These are phyloP conservation scores for Megalurothrips usitatus DNA, from an alignment of 2,888 invertebrate species.

Conservation along the genomic window DNA sequence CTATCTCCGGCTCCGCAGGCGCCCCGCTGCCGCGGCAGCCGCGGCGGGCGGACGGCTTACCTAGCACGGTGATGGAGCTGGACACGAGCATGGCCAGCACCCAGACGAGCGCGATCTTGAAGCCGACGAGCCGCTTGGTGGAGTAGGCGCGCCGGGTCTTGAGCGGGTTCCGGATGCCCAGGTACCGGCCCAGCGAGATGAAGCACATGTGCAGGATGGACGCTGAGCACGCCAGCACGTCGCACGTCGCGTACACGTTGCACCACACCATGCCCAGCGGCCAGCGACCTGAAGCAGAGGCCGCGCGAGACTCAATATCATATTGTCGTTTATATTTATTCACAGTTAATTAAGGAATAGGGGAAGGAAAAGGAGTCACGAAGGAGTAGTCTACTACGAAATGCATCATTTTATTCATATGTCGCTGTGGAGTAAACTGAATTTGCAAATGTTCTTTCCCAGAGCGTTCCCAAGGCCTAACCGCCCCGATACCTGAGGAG, in stretches of 20 bases:
- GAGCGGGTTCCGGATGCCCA: slow-evolving; percentile 85
- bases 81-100: slow-evolving; percentile 82
- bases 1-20: no score
- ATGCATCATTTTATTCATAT: no score
- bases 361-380: no score
- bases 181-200: slow-evolving; percentile 81
- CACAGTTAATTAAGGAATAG: no score
- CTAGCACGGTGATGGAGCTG: slow-evolving; percentile 78
- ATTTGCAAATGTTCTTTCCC: no score
- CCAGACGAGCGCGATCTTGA: slow-evolving; percentile 92
- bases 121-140: slow-evolving; percentile 73
- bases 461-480: no score
- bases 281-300: slow-evolving; percentile 71
- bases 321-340: no score
- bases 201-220: slow-evolving; percentile 95
- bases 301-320: no score
- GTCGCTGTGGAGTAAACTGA: no score
- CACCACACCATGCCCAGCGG: slow-evolving; percentile 89
- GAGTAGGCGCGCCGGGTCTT: slow-evolving; percentile 74
- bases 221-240: slow-evolving; percentile 90
- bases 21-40: no score
- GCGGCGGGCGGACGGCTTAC: slow-evolving; percentile 50
- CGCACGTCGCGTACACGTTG: slow-evolving; percentile 91
- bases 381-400: no score
- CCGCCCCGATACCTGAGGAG: no score